Evolutionary conservation across 2,888 invertebrate species (phyloP).

Genomic region (Tipula lateralis): DNA sequence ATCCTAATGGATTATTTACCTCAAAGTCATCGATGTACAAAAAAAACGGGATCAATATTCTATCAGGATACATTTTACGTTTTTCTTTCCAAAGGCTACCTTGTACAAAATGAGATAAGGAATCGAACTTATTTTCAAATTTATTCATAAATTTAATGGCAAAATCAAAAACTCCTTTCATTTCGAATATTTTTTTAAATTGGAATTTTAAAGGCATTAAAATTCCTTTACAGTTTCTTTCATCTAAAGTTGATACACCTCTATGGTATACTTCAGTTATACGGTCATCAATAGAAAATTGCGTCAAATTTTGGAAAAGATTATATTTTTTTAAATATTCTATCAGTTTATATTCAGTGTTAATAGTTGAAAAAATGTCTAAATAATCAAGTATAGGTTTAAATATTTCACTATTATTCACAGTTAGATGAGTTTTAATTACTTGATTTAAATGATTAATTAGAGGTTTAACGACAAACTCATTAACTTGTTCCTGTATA

Average conservation of each 20-base stretch:
- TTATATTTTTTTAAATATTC: neutral
- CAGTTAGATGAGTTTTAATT: too few relatives aligned
- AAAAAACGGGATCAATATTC: too few relatives aligned
- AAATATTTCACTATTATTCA: neutral
- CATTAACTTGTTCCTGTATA: neutral
- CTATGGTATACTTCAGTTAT: too few relatives aligned
- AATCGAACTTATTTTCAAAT: neutral
- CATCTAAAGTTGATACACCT: too few relatives aligned
- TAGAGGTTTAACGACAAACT: neutral
- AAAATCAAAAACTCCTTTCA: slow-evolving; percentile 31
- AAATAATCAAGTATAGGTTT: neutral
- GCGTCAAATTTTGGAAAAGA: neutral
- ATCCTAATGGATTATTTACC: too few relatives aligned
- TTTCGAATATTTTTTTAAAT: slow-evolving; percentile 34
- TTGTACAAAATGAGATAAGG: slow-evolving; percentile 36
- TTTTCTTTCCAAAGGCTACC: slow-evolving; percentile 38
- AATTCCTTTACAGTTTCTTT: too few relatives aligned
- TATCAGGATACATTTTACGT: slow-evolving; percentile 33
- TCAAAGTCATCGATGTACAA: too few relatives aligned
- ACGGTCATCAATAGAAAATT: too few relatives aligned
- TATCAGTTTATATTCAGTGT: slow-evolving; percentile 20
- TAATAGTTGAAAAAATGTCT: neutral
- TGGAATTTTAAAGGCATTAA: too few relatives aligned
- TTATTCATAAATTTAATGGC: slow-evolving; percentile 30
- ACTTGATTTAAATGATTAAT: neutral